Percentiles rank a stretch among this genome's conserved stretches.
phyloP scores from a whole-genome alignment of 2,797 vertebrate species.

The Orestias chungarensis region DNA sequence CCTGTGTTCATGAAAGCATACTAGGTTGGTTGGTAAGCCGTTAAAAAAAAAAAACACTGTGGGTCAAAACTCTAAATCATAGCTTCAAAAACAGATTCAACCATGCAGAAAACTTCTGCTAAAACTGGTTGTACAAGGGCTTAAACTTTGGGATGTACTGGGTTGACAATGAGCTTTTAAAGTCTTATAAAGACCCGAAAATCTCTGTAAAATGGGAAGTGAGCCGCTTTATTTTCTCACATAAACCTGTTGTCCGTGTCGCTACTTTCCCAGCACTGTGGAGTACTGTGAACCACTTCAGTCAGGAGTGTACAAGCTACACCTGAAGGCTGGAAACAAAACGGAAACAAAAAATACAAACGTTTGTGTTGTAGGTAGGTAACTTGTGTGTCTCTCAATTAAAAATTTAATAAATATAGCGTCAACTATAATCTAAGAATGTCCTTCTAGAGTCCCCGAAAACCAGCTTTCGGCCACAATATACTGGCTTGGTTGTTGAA shows the following conservation, averaged over 20 bases:
- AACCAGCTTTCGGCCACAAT: background rate
- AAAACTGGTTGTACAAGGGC: background rate
- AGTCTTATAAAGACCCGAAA: background rate
- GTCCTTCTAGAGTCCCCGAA: constrained; percentile 60
- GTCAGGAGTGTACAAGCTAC: constrained; percentile 86
- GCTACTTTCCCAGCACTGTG: constrained; percentile 68
- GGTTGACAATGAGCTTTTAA: background rate
- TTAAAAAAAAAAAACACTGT: too few relatives aligned
- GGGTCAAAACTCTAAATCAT: too few relatives aligned
- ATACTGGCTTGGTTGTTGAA: constrained; percentile 18
- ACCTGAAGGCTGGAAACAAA: constrained; percentile 84
- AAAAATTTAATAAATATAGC: background rate
- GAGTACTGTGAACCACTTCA: constrained; percentile 75
- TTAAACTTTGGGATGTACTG: background rate
- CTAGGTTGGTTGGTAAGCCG: too few relatives aligned
- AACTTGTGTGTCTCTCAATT: background rate
- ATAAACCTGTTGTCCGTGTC: background rate
- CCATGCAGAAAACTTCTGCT: background rate
- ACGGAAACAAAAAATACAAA: constrained; percentile 78
- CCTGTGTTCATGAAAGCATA: background rate
- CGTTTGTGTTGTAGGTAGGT: constrained; percentile 87
- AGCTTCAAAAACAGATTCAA: background rate
- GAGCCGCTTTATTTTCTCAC: background rate
- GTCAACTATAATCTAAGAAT: background rate
- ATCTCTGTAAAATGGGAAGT: background rate